Base-by-base conservation (phyloP, 2,113 vertebrate genomes). In the Danionella cerebrum region DNA sequence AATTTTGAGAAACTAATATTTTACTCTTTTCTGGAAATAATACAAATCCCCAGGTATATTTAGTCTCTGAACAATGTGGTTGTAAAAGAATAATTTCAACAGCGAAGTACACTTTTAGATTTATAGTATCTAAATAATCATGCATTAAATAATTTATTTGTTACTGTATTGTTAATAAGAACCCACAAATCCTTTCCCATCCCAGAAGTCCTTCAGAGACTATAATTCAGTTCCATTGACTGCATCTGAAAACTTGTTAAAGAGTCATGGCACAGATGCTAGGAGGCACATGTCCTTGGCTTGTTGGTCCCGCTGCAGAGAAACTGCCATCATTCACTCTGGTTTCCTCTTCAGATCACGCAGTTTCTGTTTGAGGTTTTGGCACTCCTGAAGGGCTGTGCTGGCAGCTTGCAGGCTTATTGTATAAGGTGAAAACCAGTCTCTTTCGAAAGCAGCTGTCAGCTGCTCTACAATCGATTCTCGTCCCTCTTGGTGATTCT, bases 351-450 rank as follows among this genome's bases (percentile, higher is more conserved):
- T 63, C 31, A 48, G 29, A 48, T 27, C 8, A 19, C 36, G 42
- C 19, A 24, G 42, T 48, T 48, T 63, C 29, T 35, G 24, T 6
- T n/a, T 19, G 38, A n/a, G 11, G 3, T 60, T 9, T 21, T 31
- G 44, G 59, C 25, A 48, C 42, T 63, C 59, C 16, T 63, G 44
- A 2, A 36, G 12, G 12, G 18, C 24, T 13, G 9, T 47, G 16
- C 42, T 63, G 59, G 42, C 59, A 48, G 59, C 12, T 3, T 21
- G 59, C 59, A 63, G 59, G 29, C 59, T 63, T 22, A 63, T 48
- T 48, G 59, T 89, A 35, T 96, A 92, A 42, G 81, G 84, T 6
- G 95, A 98, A 77, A 90, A 90, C 95, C 94, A 98, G 83, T 98
- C 95, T 78, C 95, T 89, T 67, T 96, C 91, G 59, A 98, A 98